phyloP scores from a whole-genome alignment of 2,888 invertebrate species.

The Macaria notata region DNA sequence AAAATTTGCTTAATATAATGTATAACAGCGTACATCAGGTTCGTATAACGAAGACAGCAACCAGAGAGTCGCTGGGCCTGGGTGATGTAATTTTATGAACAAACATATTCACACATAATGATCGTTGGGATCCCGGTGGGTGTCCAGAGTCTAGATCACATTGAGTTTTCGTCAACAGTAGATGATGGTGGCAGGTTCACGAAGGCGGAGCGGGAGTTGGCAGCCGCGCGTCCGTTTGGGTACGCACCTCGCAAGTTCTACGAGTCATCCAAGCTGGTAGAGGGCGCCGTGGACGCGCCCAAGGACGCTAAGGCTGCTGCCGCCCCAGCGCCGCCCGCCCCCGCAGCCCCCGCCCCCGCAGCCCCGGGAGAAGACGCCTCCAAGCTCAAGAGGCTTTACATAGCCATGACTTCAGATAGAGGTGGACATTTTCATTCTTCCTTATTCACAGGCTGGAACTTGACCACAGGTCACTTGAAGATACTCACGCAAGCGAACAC shows the following conservation, averaged over 20 bases:
- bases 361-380: slow-evolving; percentile 39
- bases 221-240: slow-evolving; percentile 87
- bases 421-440: slow-evolving; percentile 42
- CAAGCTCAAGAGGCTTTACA: slow-evolving; percentile 70
- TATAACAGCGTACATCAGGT: too few relatives aligned
- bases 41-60: too few relatives aligned
- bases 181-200: slow-evolving; percentile 81
- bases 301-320: slow-evolving; percentile 14
- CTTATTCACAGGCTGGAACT: too few relatives aligned
- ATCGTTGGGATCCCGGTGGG: too few relatives aligned
- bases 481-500: too few relatives aligned
- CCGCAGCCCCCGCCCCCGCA: slow-evolving; percentile 71
- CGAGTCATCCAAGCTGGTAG: slow-evolving; percentile 59
- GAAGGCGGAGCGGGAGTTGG: slow-evolving; percentile 87
- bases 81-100: too few relatives aligned
- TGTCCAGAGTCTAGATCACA: too few relatives aligned
- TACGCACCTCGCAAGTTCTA: slow-evolving; percentile 87
- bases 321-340: slow-evolving; percentile 73
- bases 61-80: too few relatives aligned
- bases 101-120: too few relatives aligned
- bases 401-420: slow-evolving; percentile 89
- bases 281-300: slow-evolving; percentile 42
- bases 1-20: too few relatives aligned
- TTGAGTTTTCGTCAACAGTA: too few relatives aligned
- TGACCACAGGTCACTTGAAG: too few relatives aligned